These are phyloP conservation scores for Biston betularia DNA, from an alignment of 2,888 invertebrate genomes.

Conservation along the genomic window DNA sequence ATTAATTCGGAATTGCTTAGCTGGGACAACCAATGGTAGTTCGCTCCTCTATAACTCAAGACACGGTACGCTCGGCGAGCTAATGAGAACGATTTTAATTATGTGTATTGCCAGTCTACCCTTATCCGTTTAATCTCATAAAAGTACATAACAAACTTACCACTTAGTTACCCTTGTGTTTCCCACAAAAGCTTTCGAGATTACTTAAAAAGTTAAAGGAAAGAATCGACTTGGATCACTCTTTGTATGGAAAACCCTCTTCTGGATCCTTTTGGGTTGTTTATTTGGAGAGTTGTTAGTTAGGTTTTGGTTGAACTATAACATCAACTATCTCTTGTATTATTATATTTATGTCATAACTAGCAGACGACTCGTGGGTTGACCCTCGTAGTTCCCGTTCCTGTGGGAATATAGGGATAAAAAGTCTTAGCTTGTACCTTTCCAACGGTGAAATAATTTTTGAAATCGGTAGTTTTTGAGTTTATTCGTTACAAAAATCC, in stretches of 20 bases:
- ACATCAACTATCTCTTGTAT: not conserved
- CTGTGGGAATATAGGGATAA: too few relatives aligned
- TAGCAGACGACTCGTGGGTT: too few relatives aligned
- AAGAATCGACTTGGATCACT: conserved; percentile 66
- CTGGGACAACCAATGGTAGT: not conserved
- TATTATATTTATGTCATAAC: too few relatives aligned
- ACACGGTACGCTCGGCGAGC: not conserved
- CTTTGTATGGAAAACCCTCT: conserved; percentile 45
- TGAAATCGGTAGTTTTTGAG: too few relatives aligned
- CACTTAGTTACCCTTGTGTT: conserved; percentile 68
- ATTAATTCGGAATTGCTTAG: too few relatives aligned
- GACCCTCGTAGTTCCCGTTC: too few relatives aligned
- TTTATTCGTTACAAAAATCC: too few relatives aligned
- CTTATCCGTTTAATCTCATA: conserved; percentile 6
- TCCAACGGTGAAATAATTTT: too few relatives aligned
- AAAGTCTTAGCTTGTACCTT: too few relatives aligned
- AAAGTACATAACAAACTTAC: conserved; percentile 54
- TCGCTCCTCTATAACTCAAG: not conserved
- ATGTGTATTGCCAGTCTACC: not conserved
- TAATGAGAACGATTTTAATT: not conserved
- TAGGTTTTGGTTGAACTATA: not conserved
- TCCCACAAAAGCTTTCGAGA: conserved; percentile 67
- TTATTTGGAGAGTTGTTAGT: conserved; percentile 11
- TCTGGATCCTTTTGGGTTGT: conserved; percentile 8
- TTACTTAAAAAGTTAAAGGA: conserved; percentile 73